Percentiles rank a stretch among this genome's conserved stretches.
Evolutionary conservation across 53 echinoderm and acorn worm species (phyloP).

Genomic region (Astropecten irregularis): DNA sequence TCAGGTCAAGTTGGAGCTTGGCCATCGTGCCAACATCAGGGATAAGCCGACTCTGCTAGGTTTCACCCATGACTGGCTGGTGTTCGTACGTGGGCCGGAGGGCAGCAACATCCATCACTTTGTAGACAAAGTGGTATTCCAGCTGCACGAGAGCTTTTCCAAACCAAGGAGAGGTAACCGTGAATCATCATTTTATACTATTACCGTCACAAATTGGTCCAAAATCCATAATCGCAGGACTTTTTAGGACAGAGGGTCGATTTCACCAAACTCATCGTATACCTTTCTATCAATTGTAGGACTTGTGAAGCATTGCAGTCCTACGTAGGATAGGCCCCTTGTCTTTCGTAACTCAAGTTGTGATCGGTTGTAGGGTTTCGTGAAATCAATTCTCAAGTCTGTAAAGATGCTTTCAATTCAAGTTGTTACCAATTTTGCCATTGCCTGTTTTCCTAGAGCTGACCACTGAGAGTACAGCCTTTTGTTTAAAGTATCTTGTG

Average conservation of each 20-base stretch:
- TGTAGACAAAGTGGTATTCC: slow-evolving; percentile 94
- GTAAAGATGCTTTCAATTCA: no score
- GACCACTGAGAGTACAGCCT: no score
- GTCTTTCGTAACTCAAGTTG: no score
- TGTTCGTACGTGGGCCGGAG: slow-evolving; percentile 95
- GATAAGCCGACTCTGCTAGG: slow-evolving; percentile 81
- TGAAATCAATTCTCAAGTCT: no score
- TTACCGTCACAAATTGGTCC: no score
- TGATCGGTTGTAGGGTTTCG: no score
- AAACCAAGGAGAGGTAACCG: slow-evolving; percentile 90
- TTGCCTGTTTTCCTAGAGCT: no score
- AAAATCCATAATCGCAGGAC: not conserved
- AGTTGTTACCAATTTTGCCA: no score
- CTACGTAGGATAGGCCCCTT: no score
- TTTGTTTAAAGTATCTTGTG: no score
- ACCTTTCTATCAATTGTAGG: no score
- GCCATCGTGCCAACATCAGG: slow-evolving; percentile 87
- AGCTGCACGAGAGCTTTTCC: slow-evolving; percentile 93
- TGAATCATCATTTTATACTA: not conserved
- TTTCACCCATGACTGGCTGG: slow-evolving; percentile 97
- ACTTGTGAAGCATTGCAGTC: not conserved
- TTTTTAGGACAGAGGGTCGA: not conserved
- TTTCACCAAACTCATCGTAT: no score
- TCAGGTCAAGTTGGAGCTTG: slow-evolving; percentile 98
- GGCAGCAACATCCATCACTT: slow-evolving; percentile 92